Conservation (phyloP, 2,888 invertebrate genomes). For the Hofmannophila pseudospretella region DNA sequence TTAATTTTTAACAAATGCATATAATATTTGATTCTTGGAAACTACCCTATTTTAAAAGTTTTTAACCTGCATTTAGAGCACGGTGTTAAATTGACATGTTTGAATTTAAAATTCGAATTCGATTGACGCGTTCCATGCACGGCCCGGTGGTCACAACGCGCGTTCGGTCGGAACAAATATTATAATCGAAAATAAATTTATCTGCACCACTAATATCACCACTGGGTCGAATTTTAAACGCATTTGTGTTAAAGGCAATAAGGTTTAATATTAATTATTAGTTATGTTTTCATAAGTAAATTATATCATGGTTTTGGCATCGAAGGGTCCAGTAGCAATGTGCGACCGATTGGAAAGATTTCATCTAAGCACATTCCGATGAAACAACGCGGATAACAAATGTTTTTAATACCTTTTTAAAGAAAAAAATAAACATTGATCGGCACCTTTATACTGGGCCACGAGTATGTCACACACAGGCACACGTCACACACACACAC, state of each 20-base stretch:
- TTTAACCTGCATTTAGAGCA: too few relatives aligned
- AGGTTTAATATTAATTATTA: slow-evolving; percentile 12
- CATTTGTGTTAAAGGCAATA: slow-evolving; percentile 5
- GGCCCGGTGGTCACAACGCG: slow-evolving; percentile 37
- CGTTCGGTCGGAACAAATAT: slow-evolving; percentile 54
- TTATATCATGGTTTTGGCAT: slow-evolving; percentile 18
- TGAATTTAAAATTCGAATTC: slow-evolving; percentile 43
- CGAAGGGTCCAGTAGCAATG: slow-evolving; percentile 54
- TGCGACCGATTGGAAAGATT: slow-evolving; percentile 61
- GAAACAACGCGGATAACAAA: slow-evolving; percentile 34
- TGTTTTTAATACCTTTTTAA: too few relatives aligned
- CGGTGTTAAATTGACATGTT: slow-evolving; percentile 54
- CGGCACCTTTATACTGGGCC: too few relatives aligned
- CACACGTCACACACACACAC: too few relatives aligned
- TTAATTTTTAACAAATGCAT: too few relatives aligned
- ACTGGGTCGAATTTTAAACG: neutral
- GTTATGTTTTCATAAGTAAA: neutral
- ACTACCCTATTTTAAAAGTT: too few relatives aligned
- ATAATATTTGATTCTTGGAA: too few relatives aligned
- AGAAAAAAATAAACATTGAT: too few relatives aligned
- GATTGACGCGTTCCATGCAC: slow-evolving; percentile 49
- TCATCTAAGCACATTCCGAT: slow-evolving; percentile 57
- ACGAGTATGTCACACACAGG: too few relatives aligned
- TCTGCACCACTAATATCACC: slow-evolving; percentile 2
- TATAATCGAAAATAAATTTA: slow-evolving; percentile 32